phyloP scores from a whole-genome alignment of 2,888 invertebrate genomes.

The Plebejus melissa region DNA sequence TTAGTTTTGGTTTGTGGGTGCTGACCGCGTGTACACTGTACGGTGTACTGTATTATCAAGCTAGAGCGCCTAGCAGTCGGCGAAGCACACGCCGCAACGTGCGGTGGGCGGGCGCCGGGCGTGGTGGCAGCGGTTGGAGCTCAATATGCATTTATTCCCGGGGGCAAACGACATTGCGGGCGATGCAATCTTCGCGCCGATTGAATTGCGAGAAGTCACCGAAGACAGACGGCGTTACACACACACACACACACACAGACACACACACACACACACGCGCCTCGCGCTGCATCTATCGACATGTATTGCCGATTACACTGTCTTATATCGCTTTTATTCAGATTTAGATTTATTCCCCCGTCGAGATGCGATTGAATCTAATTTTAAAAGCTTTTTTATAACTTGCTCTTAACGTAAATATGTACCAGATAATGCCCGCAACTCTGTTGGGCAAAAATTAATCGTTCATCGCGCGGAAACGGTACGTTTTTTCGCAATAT shows the following conservation, averaged over 20 bases:
- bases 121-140: background rate
- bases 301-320: background rate
- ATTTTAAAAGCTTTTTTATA: too few species aligned
- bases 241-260: background rate
- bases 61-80: background rate
- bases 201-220: constrained; percentile 4
- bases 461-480: too few species aligned
- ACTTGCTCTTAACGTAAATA: too few species aligned
- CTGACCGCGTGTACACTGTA: background rate
- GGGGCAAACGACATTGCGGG: constrained; percentile 17
- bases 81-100: background rate
- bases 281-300: background rate
- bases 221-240: background rate
- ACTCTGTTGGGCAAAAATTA: too few species aligned
- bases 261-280: too few species aligned
- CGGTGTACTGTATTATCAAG: background rate
- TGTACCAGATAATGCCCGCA: too few species aligned
- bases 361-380: too few species aligned
- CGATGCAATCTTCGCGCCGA: constrained; percentile 8
- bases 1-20: background rate
- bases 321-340: background rate
- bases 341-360: background rate
- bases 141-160: constrained; percentile 9
- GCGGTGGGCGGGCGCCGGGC: background rate
- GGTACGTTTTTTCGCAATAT: too few species aligned